These are phyloP conservation scores for Tipula helvola DNA, from an alignment of 2,888 invertebrate species.

Conservation along the genomic window DNA sequence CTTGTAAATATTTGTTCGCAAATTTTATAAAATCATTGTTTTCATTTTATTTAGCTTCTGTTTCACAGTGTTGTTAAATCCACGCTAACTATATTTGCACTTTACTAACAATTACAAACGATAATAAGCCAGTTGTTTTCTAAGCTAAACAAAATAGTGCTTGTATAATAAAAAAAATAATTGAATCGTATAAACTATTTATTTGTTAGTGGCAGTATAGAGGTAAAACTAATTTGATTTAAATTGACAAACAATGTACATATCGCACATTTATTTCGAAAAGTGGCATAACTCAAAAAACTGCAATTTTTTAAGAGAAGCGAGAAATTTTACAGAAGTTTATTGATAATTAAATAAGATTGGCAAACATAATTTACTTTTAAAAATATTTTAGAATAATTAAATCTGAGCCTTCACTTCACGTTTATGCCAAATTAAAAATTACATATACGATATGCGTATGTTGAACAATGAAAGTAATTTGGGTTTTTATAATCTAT, in stretches of 20 bases:
- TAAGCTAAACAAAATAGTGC: background rate
- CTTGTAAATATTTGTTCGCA: background rate
- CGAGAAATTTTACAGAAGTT: no score
- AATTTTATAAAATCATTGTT: background rate
- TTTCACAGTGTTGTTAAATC: background rate
- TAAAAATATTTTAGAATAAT: no score
- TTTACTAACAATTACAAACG: background rate
- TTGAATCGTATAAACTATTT: background rate
- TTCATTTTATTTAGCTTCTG: background rate
- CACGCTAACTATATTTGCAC: background rate
- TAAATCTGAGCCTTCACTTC: no score
- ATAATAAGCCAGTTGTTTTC: background rate
- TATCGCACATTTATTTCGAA: no score
- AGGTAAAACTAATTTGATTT: background rate
- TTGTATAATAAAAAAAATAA: background rate
- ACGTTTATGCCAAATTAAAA: no score
- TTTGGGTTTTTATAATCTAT: no score
- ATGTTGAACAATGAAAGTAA: no score
- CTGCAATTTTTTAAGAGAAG: no score
- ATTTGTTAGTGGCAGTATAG: background rate
- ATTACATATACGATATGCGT: no score
- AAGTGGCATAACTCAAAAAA: no score
- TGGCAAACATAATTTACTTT: no score
- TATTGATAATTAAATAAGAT: no score
- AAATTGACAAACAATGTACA: background rate